phyloP scores from a whole-genome alignment of 1,140 invertebrate species.

The Onthophagus taurus region DNA sequence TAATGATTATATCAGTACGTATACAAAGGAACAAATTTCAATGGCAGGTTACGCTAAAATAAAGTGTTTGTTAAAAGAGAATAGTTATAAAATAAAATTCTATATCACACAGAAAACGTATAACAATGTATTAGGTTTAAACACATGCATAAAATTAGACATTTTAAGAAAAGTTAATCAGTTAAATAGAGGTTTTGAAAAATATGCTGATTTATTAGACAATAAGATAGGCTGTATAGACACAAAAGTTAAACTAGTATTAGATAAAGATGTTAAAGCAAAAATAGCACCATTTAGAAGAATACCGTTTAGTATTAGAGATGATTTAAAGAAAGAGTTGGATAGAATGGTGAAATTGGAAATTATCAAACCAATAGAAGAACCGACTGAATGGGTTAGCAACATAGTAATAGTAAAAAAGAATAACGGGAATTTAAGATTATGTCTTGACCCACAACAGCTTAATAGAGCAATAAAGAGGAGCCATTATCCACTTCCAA shows the following conservation, averaged over 20 bases:
- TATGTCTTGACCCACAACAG: slow-evolving; percentile 42
- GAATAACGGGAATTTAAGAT: slow-evolving; percentile 31
- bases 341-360: slow-evolving; percentile 23
- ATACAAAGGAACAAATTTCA: too few relatives aligned
- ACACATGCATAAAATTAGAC: too few relatives aligned
- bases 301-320: slow-evolving; percentile 30
- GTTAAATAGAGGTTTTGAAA: too few relatives aligned
- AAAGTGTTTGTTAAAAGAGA: too few relatives aligned
- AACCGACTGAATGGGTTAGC: slow-evolving; percentile 39
- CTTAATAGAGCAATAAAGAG: slow-evolving; percentile 39
- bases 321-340: slow-evolving; percentile 30
- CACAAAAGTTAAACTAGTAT: slow-evolving; percentile 7
- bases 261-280: slow-evolving; percentile 18
- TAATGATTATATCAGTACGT: too few relatives aligned
- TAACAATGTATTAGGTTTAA: too few relatives aligned
- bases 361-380: slow-evolving; percentile 26
- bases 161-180: too few relatives aligned
- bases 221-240: not conserved
- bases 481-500: slow-evolving; percentile 34
- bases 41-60: too few relatives aligned
- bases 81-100: too few relatives aligned
- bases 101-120: too few relatives aligned
- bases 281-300: slow-evolving; percentile 27
- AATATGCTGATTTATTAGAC: too few relatives aligned
- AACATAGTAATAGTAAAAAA: slow-evolving; percentile 36